Evolutionary conservation across 53 echinoderm and acorn worm species (phyloP), one percentile per base, ranked within the genome.

Genomic region (Apostichopus leukothele): DNA sequence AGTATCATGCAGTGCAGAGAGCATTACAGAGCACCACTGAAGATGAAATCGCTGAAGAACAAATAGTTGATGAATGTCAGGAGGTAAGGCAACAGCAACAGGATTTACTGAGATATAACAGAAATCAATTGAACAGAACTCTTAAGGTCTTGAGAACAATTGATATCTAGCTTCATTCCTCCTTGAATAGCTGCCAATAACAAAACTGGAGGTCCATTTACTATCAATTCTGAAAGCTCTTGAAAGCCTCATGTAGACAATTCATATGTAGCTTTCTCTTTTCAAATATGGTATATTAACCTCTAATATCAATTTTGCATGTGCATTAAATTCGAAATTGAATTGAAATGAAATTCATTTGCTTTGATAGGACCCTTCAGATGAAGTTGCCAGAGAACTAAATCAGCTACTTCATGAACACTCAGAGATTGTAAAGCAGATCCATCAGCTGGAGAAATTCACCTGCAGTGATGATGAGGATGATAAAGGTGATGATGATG

Each of bases 341-440:
- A 39, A 39, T 39, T 39, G 39, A 39, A 9, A 83, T 22, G 11
- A 83, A 39, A 39, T 39, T 39, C 2, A 39, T 86, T 18, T 75
- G 8, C 67, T 52, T 19, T 16, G 57, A 6, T 86, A 96, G 96
- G 95, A 92, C 63, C 89, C 93, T 0, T 90, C 95, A 19, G 92
- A 89, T 61, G 89, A 92, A 90, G 93, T 93, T 86, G 90, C 93
- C 55, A 85, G 86, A 19, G 95, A 96, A 90, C 60, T 96, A 11
- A 90, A 95, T 78, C 91, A 91, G 18, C 93, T 96, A 10, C 91
- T 96, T 12, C 93, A 96, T 51, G 96, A 96, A 74, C 96, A 96
- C 89, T 86, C 91, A 3, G 92, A 95, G 87, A 88, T 96, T 19
- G 93, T 96, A 23, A 90, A 88, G 22, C 93, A 93, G 67, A 96